Evolutionary conservation across 2,888 invertebrate species (phyloP), one percentile per base, ranked within the genome.

Genomic region (Acronicta aceris): DNA sequence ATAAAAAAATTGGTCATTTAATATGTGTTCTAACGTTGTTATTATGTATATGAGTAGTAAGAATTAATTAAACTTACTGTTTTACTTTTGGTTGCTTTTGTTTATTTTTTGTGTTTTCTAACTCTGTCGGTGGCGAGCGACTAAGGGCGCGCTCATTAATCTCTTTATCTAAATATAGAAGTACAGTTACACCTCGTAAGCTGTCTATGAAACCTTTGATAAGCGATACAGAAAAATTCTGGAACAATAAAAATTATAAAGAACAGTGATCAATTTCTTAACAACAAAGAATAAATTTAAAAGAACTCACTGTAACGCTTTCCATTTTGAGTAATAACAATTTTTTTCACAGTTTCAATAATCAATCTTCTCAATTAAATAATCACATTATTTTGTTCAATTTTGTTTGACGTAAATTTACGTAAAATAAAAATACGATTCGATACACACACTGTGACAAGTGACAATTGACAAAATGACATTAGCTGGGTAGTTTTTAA

Each of bases 121-220:
- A 89, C 56, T 94, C 92, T 65, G 92, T 91, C 59, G 94, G 90
- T 49, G 96, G 95, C 47, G 95, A 94, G 76, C 95, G 95, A 79
- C 95, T 89, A 47, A 95, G 80, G 16, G 95, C 93, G 63, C 95
- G 94, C 81, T 97, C 95, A 83, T 97, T 96, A 63, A 97, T 96
- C 92, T 97, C 97, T 85, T 96, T 97, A 89, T 98, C 98, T 89
- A 98, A 95, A 87, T 96, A 96, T 84, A 97, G 96, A 72, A 98
- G 95, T 58, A 97, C 96, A 16, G 96, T 94, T 80, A 97, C 96
- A 70, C 98, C 98, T 81, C 96, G 96, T 71, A 98, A 95, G 88
- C 98, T 98, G 89, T 98, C 98, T 83, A 96, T 95, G 67, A 97
- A 93, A 7, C 98, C 98, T 87, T 96, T 96, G 77, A 96, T 95